Base-by-base conservation (phyloP, 2,797 vertebrate species). In the Melanotaenia trifasciata region DNA sequence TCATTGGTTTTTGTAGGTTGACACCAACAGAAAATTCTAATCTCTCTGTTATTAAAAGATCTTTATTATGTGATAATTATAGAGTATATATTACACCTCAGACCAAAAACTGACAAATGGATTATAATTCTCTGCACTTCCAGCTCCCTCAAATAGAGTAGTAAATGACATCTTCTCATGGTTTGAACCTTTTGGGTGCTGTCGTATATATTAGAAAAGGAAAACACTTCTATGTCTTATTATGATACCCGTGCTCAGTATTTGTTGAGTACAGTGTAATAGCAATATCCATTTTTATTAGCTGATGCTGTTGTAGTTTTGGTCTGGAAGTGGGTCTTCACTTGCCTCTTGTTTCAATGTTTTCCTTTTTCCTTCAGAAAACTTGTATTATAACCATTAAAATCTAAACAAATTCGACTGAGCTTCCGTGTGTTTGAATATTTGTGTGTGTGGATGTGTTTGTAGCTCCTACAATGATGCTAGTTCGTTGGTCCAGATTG, bases 341-440 rank as follows among this genome's bases (percentile, higher is more conserved):
- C 87, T 91, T 86, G 77, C 90, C 84, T 90, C 85, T 91, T 92
- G 88, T 92, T 94, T 92, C 90, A 91, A 80, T 95, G 88, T 91
- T 91, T 91, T 88, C 66, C 89, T 92, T 51, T 84, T 91, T 90
- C 83, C 84, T 92, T 90, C 53, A 62, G 84, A 92, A 90, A 89
- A 93, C 85, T 80, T 94, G 87, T 94, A 94, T 94, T 92, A 92
- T 93, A 94, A 78, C 86, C 88, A 95, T 93, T 94, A 94, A 95
- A 94, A 94, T 90, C 78, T 69, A 91, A 94, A 90, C 90, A 82
- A 87, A 88, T 85, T 81, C 84, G 78, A 80, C 22, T 24, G 70
- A 59, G 11, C 65, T 64, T 20, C 30, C 30, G 51, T 58, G 63
- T 71, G 47, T 22, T 43, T 60, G 50, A 38, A 5, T 73, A 38